Evolutionary conservation across 2,888 invertebrate genomes (phyloP).

Genomic region (Caenorhabditis japonica): DNA sequence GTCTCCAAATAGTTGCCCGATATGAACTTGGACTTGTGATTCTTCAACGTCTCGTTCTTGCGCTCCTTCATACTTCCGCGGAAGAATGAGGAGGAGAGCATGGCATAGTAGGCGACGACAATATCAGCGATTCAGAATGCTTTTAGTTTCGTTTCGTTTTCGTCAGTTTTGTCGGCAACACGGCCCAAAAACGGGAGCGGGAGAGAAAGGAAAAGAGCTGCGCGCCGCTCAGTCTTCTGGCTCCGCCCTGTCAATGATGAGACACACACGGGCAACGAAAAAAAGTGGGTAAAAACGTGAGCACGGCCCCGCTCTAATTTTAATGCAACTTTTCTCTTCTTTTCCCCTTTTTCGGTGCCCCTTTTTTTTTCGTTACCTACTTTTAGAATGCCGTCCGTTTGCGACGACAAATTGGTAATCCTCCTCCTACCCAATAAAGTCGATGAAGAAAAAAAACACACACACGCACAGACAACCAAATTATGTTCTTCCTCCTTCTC

Average conservation of each 20-base stretch:
- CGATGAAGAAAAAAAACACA: not conserved
- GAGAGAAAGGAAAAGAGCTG: no score
- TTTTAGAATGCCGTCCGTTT: constrained; percentile 4
- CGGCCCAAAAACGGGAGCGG: no score
- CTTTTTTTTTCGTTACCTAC: not conserved
- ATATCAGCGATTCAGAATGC: not conserved
- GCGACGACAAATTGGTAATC: constrained; percentile 9
- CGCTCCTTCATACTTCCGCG: constrained; percentile 54
- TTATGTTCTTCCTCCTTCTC: constrained; percentile 18
- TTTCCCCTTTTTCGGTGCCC: not conserved
- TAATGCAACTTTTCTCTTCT: constrained; percentile 29
- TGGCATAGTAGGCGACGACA: not conserved
- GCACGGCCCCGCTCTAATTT: constrained; percentile 3
- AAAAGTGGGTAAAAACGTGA: not conserved
- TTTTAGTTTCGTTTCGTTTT: not conserved
- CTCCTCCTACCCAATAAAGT: not conserved
- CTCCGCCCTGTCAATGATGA: constrained; percentile 6
- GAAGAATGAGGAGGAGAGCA: constrained; percentile 55
- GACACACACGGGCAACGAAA: constrained; percentile 12
- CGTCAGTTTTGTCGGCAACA: no score
- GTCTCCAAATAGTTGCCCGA: constrained; percentile 32
- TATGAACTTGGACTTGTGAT: constrained; percentile 44
- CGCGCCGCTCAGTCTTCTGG: no score
- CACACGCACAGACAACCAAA: constrained; percentile 22
- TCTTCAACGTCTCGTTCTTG: constrained; percentile 50